These are phyloP conservation scores for Iselma pallidipennis DNA, from an alignment of 2,888 invertebrate genomes.

Conservation along the genomic window DNA sequence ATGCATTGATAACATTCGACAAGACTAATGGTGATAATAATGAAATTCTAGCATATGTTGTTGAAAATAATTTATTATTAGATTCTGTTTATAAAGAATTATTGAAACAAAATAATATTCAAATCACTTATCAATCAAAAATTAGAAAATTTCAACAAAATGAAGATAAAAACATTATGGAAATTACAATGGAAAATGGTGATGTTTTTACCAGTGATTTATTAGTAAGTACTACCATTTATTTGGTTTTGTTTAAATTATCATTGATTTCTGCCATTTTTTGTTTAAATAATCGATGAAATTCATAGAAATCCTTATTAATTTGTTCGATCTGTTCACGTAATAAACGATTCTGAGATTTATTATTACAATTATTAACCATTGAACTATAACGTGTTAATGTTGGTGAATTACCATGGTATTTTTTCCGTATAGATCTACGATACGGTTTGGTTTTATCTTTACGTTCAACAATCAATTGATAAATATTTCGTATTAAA, in stretches of 20 bases:
- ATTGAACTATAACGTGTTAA: slow-evolving; percentile 35
- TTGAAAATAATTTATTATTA: slow-evolving; percentile 90
- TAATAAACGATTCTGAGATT: slow-evolving; percentile 19
- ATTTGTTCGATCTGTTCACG: slow-evolving; percentile 40
- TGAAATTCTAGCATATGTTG: slow-evolving; percentile 82
- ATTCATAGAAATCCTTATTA: slow-evolving; percentile 38
- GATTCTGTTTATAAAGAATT: slow-evolving; percentile 70
- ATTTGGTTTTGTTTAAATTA: background rate
- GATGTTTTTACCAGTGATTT: slow-evolving; percentile 67
- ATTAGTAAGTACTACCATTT: slow-evolving; percentile 63
- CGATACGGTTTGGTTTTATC: slow-evolving; percentile 59
- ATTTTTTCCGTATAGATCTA: slow-evolving; percentile 27
- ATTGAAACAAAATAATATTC: slow-evolving; percentile 62
- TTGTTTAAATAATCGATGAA: slow-evolving; percentile 37
- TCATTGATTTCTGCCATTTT: slow-evolving; percentile 38
- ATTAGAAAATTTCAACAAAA: slow-evolving; percentile 65
- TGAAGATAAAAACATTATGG: slow-evolving; percentile 47
- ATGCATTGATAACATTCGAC: slow-evolving; percentile 83
- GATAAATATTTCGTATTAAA: slow-evolving; percentile 72
- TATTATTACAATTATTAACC: slow-evolving; percentile 20
- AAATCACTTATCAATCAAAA: slow-evolving; percentile 70
- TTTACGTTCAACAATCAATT: slow-evolving; percentile 72
- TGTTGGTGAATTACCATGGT: slow-evolving; percentile 25
- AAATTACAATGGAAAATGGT: slow-evolving; percentile 68
- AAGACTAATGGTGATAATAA: slow-evolving; percentile 69